These are phyloP conservation scores for Carcharodon carcharias DNA, from an alignment of 2,797 vertebrate species.

Conservation along the genomic window DNA sequence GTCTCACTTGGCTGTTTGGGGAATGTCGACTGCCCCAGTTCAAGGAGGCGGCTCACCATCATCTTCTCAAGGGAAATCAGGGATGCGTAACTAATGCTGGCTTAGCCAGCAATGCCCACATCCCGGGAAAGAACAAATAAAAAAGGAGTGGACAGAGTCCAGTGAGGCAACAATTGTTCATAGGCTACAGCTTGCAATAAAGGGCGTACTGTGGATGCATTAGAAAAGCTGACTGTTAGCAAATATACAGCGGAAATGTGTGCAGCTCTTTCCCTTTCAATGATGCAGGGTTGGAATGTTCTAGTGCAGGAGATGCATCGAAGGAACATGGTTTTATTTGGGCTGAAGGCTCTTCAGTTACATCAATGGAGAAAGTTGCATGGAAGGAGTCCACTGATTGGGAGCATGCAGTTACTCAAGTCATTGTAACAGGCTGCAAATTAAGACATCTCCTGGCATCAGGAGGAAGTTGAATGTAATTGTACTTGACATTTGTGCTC, in stretches of 20 bases:
- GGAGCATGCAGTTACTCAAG: background rate
- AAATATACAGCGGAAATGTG: background rate
- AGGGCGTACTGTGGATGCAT: background rate
- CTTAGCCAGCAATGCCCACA: too few relatives aligned
- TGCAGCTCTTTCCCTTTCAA: background rate
- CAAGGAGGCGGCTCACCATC: too few relatives aligned
- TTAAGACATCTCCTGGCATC: background rate
- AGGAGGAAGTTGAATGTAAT: background rate
- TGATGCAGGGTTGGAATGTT: background rate
- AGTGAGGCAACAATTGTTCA: background rate
- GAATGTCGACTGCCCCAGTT: too few relatives aligned
- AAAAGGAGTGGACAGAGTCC: background rate
- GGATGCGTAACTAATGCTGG: too few relatives aligned
- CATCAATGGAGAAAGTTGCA: background rate
- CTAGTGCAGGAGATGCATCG: background rate
- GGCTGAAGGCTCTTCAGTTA: background rate
- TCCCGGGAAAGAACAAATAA: too few relatives aligned
- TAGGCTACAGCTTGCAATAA: background rate
- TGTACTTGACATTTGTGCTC: background rate
- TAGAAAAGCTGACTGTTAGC: background rate
- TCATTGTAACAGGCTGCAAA: background rate
- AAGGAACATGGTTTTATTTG: background rate
- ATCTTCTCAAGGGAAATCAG: too few relatives aligned
- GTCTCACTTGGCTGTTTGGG: background rate
- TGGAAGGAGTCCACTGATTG: background rate